Evolutionary conservation across 2,797 vertebrate genomes (phyloP).

Genomic region (Knipowitschia caucasica): DNA sequence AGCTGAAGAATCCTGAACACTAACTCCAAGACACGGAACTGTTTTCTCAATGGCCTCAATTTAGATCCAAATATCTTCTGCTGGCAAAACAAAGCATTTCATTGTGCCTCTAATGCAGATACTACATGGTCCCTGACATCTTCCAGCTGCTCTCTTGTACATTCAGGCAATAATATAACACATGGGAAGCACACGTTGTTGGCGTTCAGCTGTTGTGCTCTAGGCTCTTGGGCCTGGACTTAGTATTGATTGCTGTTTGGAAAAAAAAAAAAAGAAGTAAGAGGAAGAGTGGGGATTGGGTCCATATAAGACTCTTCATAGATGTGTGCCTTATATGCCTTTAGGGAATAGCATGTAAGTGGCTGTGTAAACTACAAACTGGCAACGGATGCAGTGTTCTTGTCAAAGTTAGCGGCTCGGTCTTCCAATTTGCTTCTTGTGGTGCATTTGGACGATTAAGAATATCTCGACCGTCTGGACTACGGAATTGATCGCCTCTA

Average conservation of each 20-base stretch:
- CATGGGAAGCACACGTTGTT: constrained; percentile 3
- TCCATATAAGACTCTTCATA: constrained; percentile 7
- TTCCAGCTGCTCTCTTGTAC: not conserved
- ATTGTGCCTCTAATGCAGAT: not conserved
- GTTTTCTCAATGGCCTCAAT: too few species aligned
- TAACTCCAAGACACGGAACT: too few species aligned
- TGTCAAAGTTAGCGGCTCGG: constrained; percentile 16
- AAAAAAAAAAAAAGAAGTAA: constrained; percentile 26
- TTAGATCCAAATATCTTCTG: too few species aligned
- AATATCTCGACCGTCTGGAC: too few species aligned
- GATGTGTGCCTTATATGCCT: constrained; percentile 11
- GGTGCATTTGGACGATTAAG: not conserved
- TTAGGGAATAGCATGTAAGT: constrained; percentile 1
- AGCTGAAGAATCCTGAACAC: too few species aligned
- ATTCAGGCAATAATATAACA: not conserved
- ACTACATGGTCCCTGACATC: too few species aligned
- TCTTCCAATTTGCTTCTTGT: constrained; percentile 9
- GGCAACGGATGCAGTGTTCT: constrained; percentile 6
- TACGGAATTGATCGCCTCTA: not conserved
- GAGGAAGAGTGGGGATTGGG: constrained; percentile 8
- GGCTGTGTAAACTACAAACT: constrained; percentile 22
- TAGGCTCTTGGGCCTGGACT: constrained; percentile 15
- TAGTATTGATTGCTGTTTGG: constrained; percentile 11
- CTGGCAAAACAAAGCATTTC: too few species aligned
- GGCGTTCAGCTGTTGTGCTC: constrained; percentile 56